Percentiles rank a stretch among this genome's conserved stretches.
Conservation (phyloP, 2,113 vertebrate genomes). For the Noctilio leporinus region DNA sequence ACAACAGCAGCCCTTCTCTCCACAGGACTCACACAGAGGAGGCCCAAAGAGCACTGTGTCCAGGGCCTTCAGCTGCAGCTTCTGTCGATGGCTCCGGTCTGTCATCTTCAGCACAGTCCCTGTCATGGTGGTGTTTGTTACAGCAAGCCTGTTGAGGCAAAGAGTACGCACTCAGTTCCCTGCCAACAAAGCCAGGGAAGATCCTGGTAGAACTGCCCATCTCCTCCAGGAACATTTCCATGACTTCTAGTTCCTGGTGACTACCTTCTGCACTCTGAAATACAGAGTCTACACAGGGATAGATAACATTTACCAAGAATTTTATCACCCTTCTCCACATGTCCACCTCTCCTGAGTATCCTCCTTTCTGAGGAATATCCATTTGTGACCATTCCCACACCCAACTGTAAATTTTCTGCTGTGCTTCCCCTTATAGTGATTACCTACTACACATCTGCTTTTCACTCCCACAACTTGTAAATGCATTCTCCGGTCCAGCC, state of each 20-base stretch:
- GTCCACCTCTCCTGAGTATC: background rate
- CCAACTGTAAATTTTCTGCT: background rate
- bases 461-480: background rate
- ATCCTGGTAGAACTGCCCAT: background rate
- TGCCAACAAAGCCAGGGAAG: background rate
- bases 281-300: background rate
- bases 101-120: conserved; percentile 91
- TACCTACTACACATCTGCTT: background rate
- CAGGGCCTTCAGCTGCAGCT: conserved; percentile 94
- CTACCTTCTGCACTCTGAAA: background rate
- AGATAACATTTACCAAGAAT: background rate
- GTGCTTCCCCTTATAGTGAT: background rate
- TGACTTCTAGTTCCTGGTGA: background rate
- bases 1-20: background rate
- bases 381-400: background rate
- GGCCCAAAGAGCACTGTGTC: conserved; percentile 97
- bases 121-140: conserved; percentile 92
- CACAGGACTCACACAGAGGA: conserved; percentile 86
- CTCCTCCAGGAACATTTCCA: background rate
- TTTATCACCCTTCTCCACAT: background rate
- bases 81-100: conserved; percentile 95
- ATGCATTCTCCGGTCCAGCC: background rate
- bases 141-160: conserved; percentile 84
- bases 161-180: rapidly evolving
- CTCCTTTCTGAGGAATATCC: background rate